Evolutionary conservation across 2,888 invertebrate genomes (phyloP).

Genomic region (Leptopilina drosophilae): DNA sequence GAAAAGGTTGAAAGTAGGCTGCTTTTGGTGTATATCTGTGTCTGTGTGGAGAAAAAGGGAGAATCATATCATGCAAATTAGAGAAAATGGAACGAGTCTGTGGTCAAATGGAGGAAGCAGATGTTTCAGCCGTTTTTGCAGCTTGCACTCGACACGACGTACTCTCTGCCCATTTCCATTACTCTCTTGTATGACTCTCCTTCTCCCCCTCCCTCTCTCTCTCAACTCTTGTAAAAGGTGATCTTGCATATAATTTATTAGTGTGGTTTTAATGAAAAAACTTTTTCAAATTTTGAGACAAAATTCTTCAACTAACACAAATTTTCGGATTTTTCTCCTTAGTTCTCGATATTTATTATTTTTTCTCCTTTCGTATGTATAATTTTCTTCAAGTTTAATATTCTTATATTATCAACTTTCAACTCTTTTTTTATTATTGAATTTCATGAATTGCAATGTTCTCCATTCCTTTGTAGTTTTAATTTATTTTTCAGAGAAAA

Average conservation of each 20-base stretch:
- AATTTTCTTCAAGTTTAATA: too few relatives aligned
- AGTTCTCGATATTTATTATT: background rate
- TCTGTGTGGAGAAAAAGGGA: constrained; percentile 29
- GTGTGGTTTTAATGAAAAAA: background rate
- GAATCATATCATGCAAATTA: constrained; percentile 53
- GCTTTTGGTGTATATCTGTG: background rate
- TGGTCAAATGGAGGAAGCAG: constrained; percentile 49
- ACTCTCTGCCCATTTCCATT: constrained; percentile 44
- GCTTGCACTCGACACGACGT: constrained; percentile 39
- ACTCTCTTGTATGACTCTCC: constrained; percentile 29
- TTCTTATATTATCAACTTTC: too few relatives aligned
- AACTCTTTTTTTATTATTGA: too few relatives aligned
- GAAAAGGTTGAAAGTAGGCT: constrained; percentile 3
- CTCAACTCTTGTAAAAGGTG: constrained; percentile 18
- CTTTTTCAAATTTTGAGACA: constrained; percentile 1
- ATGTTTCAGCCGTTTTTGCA: constrained; percentile 47
- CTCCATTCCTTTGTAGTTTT: background rate
- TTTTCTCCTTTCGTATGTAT: background rate
- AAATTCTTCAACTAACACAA: background rate
- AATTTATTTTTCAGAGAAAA: too few relatives aligned
- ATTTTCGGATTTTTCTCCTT: background rate
- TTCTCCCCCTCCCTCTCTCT: background rate
- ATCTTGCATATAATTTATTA: constrained; percentile 10
- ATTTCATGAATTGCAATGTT: too few relatives aligned
- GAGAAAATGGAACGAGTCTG: constrained; percentile 53